Evolutionary conservation across 1,140 invertebrate genomes (phyloP), one percentile per base, ranked within the genome.

Genomic region (Subanguina moxae): DNA sequence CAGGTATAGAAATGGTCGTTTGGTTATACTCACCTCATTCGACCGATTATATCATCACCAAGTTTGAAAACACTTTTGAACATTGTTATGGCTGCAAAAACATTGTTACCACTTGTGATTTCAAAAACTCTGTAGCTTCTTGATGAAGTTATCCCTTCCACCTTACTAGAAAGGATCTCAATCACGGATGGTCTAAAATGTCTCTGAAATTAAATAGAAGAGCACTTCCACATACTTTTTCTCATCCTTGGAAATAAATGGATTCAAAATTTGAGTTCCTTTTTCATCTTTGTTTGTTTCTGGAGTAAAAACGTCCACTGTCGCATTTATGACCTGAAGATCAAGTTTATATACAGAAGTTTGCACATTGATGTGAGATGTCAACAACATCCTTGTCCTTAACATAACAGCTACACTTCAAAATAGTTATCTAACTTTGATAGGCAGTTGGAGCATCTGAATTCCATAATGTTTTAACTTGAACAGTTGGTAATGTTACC

Each of bases 51-150:
- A 57, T 81, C 78, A 57, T 81, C 79, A 21, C 79, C 79, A 23
- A 81, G 57, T 43, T 78, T 80, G 46, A 80, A 81, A 13, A 72
- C 28, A 30, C 78, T 68, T 48, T 70, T 77, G 23, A 70, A 80
- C 52, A 82, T 72, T 45, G 72, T 73, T n/a, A 81, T 63, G 3
- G 68, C 56, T 30, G 80, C 76, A 56, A 79, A 75, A 21, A 71
- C 43, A 28, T 58, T 64, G 27, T 62, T 61, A 7, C 64, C 67
- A 71, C 64, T 80, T 13, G 46, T 75, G n/a, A 80, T 77, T 30
- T 77, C 73, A 57, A 72, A 78, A 43, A 70, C 48, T 11, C 46
- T 38, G 9, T 62, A 57, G 30, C 73, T 79, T 17, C 78, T 42
- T 19, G 65, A 57, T 3, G 73, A 78, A 17, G 77, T 69, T 17